Evolutionary conservation across 2,888 invertebrate genomes (phyloP), one percentile per base, ranked within the genome.

Genomic region (Nomada fabriciana): DNA sequence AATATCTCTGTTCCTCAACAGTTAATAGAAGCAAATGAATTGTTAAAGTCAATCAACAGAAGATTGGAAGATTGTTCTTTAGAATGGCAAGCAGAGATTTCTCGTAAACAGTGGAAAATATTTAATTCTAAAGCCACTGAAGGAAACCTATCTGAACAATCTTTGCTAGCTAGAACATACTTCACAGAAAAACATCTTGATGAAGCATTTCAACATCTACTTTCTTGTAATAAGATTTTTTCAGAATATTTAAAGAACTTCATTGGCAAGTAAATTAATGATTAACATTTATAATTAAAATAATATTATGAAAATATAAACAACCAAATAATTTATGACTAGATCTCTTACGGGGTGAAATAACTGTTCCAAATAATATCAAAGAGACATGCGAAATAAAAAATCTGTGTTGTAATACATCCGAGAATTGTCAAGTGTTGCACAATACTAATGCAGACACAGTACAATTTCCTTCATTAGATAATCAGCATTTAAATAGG

Each of bases 41-140:
- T 92, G 50, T 87, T 91, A 71, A 86, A 84, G 23, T 88, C 85
- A 5, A 84, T 91, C 23, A 91, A 88, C 53, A 74, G 83, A 63
- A 87, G 85, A 76, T 80, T 93, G 60, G 91, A 93, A 75, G 92
- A 93, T 72, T 90, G 91, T 47, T 90, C 91, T 4, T 87, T 91
- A 29, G 91, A 91, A 71, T 90, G 90, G 87, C 90, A 91, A 81
- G 88, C 91, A 0, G 74, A 84, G 55, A 76, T 93, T 43, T 92
- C 93, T 7, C 86, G 88, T 29, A 87, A 87, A 68, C 93, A 93
- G 72, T 92, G 92, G 92, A 88, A 88, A 83, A 86, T 90, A 29
- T 74, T 91, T 29, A 88, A 90, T 57, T 80, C 82, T 0, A 87
- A 89, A 67, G 64, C 86, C 15, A 52, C 60, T 50, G 68, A 23